These are phyloP conservation scores for Cryptocheilus praepositus DNA, from an alignment of 2,888 invertebrate genomes.

Conservation along the genomic window DNA sequence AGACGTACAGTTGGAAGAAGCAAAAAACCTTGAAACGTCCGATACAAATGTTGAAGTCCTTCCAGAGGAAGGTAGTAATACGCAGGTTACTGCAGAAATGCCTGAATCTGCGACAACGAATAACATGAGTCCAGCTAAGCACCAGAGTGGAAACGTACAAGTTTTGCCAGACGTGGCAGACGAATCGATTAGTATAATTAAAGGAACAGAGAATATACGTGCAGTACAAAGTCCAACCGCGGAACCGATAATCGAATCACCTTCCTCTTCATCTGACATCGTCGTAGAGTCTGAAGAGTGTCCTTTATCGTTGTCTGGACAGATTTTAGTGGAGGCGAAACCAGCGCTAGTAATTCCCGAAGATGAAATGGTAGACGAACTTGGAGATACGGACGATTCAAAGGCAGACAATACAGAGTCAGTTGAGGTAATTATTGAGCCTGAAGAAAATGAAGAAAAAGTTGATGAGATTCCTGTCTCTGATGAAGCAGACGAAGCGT, in stretches of 20 bases:
- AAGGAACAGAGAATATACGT: background rate
- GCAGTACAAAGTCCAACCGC: background rate
- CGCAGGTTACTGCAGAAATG: too few species aligned
- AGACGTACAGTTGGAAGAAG: background rate
- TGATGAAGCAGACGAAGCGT: conserved; percentile 23
- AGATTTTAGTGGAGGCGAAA: conserved; percentile 50
- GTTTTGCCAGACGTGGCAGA: background rate
- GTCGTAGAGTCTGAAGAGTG: conserved; percentile 61
- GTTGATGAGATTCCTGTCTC: conserved; percentile 25
- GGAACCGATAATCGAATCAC: too few species aligned
- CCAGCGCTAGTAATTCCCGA: conserved; percentile 55
- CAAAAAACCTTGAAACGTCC: background rate
- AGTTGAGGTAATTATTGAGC: conserved; percentile 15
- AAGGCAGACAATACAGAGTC: conserved; percentile 13
- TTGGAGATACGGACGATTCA: conserved; percentile 28
- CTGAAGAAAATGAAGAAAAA: conserved; percentile 25
- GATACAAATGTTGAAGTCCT: background rate
- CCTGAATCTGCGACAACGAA: background rate
- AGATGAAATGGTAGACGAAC: conserved; percentile 38
- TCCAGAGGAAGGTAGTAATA: background rate
- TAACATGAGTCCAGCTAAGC: background rate
- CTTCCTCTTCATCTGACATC: conserved; percentile 17
- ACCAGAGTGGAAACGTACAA: background rate
- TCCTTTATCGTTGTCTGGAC: conserved; percentile 53
- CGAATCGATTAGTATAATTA: conserved; percentile 10